Conservation (phyloP, 2,113 vertebrate genomes). For the Sylvietta virens region DNA sequence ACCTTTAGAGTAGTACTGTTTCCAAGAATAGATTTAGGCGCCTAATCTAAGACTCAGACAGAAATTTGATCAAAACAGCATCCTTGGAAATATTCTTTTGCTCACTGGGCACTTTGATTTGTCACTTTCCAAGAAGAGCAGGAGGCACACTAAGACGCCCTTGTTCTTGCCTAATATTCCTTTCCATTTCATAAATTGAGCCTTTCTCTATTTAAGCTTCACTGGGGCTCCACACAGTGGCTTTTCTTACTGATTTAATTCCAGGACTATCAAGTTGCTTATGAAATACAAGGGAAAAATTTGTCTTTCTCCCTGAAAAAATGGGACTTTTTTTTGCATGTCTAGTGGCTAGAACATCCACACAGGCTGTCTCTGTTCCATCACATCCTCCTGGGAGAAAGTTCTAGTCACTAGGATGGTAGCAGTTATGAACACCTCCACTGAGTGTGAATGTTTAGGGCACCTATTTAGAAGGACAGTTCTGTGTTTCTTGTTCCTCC, state of each 20-base stretch:
- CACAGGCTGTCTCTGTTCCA: background rate
- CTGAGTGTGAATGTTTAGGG: background rate
- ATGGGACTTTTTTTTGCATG: rapidly evolving
- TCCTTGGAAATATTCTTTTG: background rate
- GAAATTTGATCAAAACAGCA: background rate
- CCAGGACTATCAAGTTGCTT: background rate
- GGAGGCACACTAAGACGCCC: background rate
- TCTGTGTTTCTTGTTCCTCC: background rate
- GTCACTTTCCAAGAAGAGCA: background rate
- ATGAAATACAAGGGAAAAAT: background rate
- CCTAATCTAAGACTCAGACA: background rate
- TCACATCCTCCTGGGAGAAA: background rate
- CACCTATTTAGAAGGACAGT: background rate
- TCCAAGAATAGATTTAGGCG: background rate
- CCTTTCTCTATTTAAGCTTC: background rate
- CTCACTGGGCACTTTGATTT: background rate
- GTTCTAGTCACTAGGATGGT: background rate
- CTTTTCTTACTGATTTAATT: background rate
- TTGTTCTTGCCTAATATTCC: background rate
- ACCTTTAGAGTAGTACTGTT: background rate
- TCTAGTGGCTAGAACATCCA: background rate
- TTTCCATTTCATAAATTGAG: background rate
- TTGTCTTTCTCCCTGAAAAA: background rate
- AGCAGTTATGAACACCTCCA: background rate
- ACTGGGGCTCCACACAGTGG: background rate